Evolutionary conservation across 2,113 vertebrate genomes (phyloP).

Genomic region (Fregata magnificens): DNA sequence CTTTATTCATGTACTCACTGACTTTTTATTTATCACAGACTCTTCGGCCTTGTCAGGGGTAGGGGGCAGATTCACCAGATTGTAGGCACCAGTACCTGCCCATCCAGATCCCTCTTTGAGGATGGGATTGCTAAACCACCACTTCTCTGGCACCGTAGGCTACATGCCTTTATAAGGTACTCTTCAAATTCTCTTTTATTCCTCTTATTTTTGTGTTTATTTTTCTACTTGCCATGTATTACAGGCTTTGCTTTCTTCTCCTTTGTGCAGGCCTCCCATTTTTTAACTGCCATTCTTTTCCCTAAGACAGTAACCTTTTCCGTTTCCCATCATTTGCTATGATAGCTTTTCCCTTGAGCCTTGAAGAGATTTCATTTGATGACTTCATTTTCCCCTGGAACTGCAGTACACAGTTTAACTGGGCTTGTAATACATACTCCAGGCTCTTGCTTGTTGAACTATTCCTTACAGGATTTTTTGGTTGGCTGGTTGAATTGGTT

Average conservation of each 20-base stretch:
- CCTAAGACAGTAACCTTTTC: neutral
- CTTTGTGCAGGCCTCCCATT: neutral
- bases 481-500: neutral
- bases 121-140: neutral
- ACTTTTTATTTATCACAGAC: neutral
- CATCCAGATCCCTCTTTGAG: neutral
- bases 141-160: neutral
- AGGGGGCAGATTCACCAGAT: neutral
- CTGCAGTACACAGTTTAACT: neutral
- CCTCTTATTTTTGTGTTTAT: neutral
- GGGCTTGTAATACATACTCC: neutral
- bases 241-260: neutral
- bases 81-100: neutral
- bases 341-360: conserved; percentile 2
- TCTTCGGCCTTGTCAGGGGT: neutral
- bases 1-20: neutral
- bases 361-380: conserved; percentile 10
- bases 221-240: neutral
- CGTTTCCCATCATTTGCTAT: neutral
- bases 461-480: neutral
- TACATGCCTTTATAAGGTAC: neutral
- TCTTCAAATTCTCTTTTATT: neutral
- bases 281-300: neutral
- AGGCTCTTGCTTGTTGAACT: neutral
- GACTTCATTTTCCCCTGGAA: conserved; percentile 25